A percentile compares a stretch with the other conserved stretches of the same genome.
Evolutionary conservation across 2,888 invertebrate genomes (phyloP).

Genomic region (Emesis furor): DNA sequence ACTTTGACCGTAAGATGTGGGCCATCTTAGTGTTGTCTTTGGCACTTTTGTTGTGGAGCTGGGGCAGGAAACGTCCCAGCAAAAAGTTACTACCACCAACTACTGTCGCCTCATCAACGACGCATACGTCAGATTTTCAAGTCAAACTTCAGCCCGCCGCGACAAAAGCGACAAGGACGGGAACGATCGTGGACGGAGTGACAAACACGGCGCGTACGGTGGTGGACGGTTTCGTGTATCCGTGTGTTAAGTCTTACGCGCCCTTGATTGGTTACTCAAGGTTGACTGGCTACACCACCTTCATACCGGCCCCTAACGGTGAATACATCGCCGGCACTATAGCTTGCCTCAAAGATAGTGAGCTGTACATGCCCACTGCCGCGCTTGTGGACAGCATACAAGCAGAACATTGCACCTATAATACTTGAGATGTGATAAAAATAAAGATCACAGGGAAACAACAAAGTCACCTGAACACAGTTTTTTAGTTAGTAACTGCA

Average conservation of each 20-base stretch:
- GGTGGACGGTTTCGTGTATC: conserved; percentile 20
- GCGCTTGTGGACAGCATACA: conserved; percentile 3
- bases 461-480: too few species aligned
- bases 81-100: too few species aligned
- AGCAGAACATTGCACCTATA: background rate
- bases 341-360: conserved; percentile 1
- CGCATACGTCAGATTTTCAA: too few species aligned
- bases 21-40: too few species aligned
- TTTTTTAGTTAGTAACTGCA: too few species aligned
- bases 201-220: background rate
- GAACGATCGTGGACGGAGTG: conserved; percentile 1
- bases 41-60: too few species aligned
- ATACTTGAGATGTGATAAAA: background rate
- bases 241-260: conserved; percentile 5
- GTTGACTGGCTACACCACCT: too few species aligned
- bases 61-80: too few species aligned
- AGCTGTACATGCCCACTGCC: background rate
- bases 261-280: background rate
- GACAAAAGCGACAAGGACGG: background rate
- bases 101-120: too few species aligned
- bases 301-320: too few species aligned
- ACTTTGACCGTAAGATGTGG: too few species aligned
- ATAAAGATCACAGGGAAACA: background rate
- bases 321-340: conserved; percentile 4
- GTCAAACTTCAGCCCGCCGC: background rate